phyloP scores from a whole-genome alignment of 2,113 vertebrate species.

The Hippocampus zosterae region DNA sequence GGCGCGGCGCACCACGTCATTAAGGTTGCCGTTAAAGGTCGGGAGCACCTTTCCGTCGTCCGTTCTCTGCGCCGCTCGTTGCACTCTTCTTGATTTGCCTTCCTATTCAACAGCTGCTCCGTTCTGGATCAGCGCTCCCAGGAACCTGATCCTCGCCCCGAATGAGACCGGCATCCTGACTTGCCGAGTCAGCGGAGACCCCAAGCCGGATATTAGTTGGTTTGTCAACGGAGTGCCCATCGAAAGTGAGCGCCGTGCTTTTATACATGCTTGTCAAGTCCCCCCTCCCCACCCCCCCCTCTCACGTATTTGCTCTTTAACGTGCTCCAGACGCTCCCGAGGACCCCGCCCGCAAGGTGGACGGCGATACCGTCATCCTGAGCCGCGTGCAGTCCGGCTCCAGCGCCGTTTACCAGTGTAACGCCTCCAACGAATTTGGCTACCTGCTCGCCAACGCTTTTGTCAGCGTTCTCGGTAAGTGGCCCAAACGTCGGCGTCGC shows the following conservation, averaged over 20 bases:
- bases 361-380: slow-evolving; percentile 87
- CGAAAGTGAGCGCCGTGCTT: slow-evolving; percentile 76
- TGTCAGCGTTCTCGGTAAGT: slow-evolving; percentile 91
- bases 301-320: slow-evolving; percentile 5
- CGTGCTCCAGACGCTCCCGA: slow-evolving; percentile 76
- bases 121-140: slow-evolving; percentile 90
- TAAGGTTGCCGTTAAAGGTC: slow-evolving; percentile 91
- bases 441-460: slow-evolving; percentile 93
- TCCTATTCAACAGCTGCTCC: slow-evolving; percentile 79
- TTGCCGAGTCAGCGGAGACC: slow-evolving; percentile 86
- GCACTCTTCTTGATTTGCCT: neutral
- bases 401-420: slow-evolving; percentile 94
- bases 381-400: slow-evolving; percentile 83
- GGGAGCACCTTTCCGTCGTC: neutral
- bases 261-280: no score
- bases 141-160: slow-evolving; percentile 90
- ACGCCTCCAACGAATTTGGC: slow-evolving; percentile 92
- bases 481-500: neutral
- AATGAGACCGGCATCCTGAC: slow-evolving; percentile 86
- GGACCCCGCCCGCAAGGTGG: slow-evolving; percentile 83
- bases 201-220: slow-evolving; percentile 87
- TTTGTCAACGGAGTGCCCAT: slow-evolving; percentile 84
- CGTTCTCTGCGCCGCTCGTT: neutral
- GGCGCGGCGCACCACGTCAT: slow-evolving; percentile 81
- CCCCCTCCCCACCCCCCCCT: no score